phyloP scores from a whole-genome alignment of 2,113 vertebrate species.

The Heteronetta atricapilla region DNA sequence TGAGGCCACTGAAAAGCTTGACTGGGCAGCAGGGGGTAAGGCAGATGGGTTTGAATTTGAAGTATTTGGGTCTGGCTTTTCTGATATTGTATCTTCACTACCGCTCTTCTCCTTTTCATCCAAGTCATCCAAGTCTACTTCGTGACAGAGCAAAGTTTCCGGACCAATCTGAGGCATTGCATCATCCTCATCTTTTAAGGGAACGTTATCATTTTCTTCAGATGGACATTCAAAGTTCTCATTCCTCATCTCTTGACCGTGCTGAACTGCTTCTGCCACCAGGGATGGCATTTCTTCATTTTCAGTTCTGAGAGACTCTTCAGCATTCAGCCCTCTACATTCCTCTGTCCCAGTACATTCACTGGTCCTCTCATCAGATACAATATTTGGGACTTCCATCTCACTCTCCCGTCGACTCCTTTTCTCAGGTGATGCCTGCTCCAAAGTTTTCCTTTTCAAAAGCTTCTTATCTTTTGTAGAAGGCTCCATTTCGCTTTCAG shows the following conservation, averaged over 20 bases:
- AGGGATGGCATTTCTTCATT: constrained; percentile 80
- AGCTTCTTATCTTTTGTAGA: constrained; percentile 80
- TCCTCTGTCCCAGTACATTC: constrained; percentile 71
- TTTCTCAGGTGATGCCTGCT: constrained; percentile 85
- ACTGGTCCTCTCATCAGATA: constrained; percentile 72
- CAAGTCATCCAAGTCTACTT: constrained; percentile 93
- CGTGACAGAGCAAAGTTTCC: constrained; percentile 92
- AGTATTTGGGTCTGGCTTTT: constrained; percentile 59
- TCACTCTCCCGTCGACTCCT: constrained; percentile 81
- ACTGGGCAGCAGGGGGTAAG: constrained; percentile 62
- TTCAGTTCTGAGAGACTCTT: constrained; percentile 72
- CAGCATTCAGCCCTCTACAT: constrained; percentile 46
- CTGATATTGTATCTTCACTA: constrained; percentile 73
- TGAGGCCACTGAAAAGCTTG: constrained; percentile 71
- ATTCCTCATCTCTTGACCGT: constrained; percentile 16
- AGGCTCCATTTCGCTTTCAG: constrained; percentile 82
- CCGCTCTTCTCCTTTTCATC: constrained; percentile 91
- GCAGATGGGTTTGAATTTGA: constrained; percentile 51
- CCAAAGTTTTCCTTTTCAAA: constrained; percentile 86
- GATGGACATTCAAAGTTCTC: constrained; percentile 32
- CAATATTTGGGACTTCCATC: constrained; percentile 74
- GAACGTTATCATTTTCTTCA: constrained; percentile 26
- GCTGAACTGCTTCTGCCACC: constrained; percentile 71
- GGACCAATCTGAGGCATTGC: constrained; percentile 90
- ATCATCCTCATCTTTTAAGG: constrained; percentile 76